Conservation (phyloP, 1,140 invertebrate genomes). For the Drosophila mojavensis region DNA sequence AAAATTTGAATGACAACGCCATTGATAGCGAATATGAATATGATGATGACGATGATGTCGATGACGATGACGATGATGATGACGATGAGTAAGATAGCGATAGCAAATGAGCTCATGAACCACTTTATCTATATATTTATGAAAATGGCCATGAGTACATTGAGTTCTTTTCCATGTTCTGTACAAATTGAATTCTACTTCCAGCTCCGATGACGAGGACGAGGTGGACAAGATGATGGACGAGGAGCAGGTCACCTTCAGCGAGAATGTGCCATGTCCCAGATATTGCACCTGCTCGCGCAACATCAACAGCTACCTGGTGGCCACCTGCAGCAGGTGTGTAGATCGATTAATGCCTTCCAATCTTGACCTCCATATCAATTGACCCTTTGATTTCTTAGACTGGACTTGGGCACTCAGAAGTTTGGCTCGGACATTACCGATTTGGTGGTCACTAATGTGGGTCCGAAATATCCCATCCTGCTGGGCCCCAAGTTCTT, state of each 20-base stretch:
- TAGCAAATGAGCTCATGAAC: not conserved
- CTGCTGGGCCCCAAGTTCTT: slow-evolving; percentile 86
- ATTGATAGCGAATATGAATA: slow-evolving; percentile 67
- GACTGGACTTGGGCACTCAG: slow-evolving; percentile 86
- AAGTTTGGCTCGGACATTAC: slow-evolving; percentile 86
- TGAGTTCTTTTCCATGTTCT: not conserved
- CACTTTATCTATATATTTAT: too few relatives aligned
- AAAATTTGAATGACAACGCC: slow-evolving; percentile 51
- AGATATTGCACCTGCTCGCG: slow-evolving; percentile 76
- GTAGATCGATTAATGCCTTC: not conserved
- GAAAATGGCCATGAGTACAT: too few relatives aligned
- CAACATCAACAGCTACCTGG: slow-evolving; percentile 78
- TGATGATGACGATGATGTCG: slow-evolving; percentile 56
- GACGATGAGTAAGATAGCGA: slow-evolving; percentile 39
- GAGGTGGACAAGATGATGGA: slow-evolving; percentile 54
- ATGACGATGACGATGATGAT: slow-evolving; percentile 60
- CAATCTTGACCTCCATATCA: too few relatives aligned
- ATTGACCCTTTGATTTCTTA: not conserved
- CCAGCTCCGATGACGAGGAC: slow-evolving; percentile 52
- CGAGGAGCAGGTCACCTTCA: slow-evolving; percentile 70
- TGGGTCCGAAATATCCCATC: slow-evolving; percentile 85
- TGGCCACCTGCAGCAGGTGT: slow-evolving; percentile 81
- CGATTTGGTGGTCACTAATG: slow-evolving; percentile 86
- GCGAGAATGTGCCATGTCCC: slow-evolving; percentile 78
- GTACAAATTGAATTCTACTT: slow-evolving; percentile 1